Conservation (phyloP, 2,797 vertebrate species). For the Hydrophis major region DNA sequence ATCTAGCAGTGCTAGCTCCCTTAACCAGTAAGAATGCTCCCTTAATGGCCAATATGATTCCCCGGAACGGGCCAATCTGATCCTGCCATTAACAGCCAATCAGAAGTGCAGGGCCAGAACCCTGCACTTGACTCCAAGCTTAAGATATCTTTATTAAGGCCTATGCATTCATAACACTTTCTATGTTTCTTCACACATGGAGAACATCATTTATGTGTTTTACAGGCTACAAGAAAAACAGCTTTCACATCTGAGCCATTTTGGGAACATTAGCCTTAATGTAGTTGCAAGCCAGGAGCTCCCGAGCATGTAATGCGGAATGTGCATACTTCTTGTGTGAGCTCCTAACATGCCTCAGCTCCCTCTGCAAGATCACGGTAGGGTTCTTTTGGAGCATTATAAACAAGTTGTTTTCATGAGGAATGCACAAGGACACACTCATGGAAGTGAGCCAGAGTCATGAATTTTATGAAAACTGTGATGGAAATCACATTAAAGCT, state of each 20-base stretch:
- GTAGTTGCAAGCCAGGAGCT: slow-evolving; percentile 6
- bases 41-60: too few species aligned
- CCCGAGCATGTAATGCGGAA: not conserved
- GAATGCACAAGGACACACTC: slow-evolving; percentile 54
- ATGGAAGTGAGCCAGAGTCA: slow-evolving; percentile 45
- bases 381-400: slow-evolving; percentile 36
- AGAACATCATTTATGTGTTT: not conserved
- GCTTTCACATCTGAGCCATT: not conserved
- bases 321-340: not conserved
- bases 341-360: not conserved
- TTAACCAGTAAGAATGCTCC: too few species aligned
- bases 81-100: too few species aligned
- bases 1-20: too few species aligned
- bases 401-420: slow-evolving; percentile 56
- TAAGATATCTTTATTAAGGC: too few species aligned
- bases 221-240: not conserved
- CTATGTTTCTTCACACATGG: not conserved
- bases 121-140: too few species aligned
- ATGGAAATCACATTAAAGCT: slow-evolving; percentile 59
- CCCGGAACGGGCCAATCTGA: too few species aligned
- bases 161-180: not conserved
- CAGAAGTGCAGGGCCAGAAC: too few species aligned
- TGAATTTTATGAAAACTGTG: slow-evolving; percentile 61
- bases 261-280: not conserved
- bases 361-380: slow-evolving; percentile 19